Conservation (phyloP, 2,797 vertebrate genomes). For the Phoeniculus purpureus region DNA sequence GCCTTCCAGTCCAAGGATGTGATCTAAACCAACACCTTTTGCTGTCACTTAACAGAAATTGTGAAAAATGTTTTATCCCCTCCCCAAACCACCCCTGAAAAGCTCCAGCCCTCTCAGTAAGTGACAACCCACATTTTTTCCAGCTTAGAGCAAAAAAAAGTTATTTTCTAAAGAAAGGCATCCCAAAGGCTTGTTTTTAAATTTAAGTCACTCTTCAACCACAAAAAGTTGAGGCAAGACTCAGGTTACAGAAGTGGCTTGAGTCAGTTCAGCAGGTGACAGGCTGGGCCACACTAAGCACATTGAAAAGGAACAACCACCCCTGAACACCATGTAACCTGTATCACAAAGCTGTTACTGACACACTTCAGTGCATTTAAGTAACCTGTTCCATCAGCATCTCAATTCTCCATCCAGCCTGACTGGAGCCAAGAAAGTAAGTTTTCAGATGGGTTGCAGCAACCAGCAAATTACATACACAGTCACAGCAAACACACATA, state of each 20-base stretch:
- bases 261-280: not conserved
- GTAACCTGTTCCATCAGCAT: not conserved
- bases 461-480: not conserved
- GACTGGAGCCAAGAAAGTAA: not conserved
- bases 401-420: not conserved
- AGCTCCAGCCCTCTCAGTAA: not conserved
- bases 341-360: not conserved
- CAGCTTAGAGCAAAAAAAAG: not conserved
- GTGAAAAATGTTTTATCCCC: not conserved
- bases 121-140: not conserved
- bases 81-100: not conserved
- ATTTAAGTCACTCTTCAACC: not conserved
- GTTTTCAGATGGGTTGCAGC: not conserved
- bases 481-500: not conserved
- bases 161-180: not conserved
- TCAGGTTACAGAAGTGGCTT: not conserved
- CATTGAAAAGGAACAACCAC: not conserved
- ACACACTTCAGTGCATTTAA: not conserved
- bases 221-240: not conserved
- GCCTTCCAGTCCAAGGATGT: not conserved
- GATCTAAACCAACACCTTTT: not conserved
- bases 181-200: not conserved
- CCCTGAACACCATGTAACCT: not conserved
- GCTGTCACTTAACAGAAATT: not conserved
- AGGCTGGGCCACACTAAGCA: not conserved